These are phyloP conservation scores for Sisyra terminalis DNA, from an alignment of 2,888 invertebrate genomes.

Conservation along the genomic window DNA sequence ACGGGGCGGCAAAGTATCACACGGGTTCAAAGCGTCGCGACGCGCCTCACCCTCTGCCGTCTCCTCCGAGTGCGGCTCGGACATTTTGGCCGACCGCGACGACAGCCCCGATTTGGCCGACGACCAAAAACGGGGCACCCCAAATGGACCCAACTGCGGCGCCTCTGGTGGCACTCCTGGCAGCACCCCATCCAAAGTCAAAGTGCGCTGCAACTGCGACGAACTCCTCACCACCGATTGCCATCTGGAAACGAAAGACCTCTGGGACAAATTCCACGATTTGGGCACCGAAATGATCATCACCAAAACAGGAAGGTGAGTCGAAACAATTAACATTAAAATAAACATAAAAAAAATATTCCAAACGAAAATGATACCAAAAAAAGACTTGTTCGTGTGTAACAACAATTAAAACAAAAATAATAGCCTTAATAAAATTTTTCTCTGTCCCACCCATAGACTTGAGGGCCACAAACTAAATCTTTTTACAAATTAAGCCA, in stretches of 20 bases:
- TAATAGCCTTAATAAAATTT: too few species aligned
- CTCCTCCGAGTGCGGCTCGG: conserved; percentile 6
- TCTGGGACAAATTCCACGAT: conserved; percentile 67
- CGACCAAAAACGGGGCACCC: conserved; percentile 21
- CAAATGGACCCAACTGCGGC: conserved; percentile 21
- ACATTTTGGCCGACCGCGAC: conserved; percentile 3
- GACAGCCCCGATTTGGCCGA: conserved; percentile 13
- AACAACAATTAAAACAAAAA: too few species aligned
- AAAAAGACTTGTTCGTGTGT: too few species aligned
- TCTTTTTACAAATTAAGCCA: too few species aligned
- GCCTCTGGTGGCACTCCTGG: conserved; percentile 11
- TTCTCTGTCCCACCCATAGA: too few species aligned
- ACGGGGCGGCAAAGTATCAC: too few species aligned
- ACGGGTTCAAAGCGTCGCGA: not conserved
- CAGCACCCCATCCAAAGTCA: conserved; percentile 15
- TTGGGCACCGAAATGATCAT: conserved; percentile 76
- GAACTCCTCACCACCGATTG: conserved; percentile 48
- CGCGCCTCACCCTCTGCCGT: conserved; percentile 1
- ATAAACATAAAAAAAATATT: too few species aligned
- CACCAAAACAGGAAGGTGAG: conserved; percentile 66
- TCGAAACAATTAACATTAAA: too few species aligned
- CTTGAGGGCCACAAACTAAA: too few species aligned
- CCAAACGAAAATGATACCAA: too few species aligned
- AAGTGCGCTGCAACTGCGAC: conserved; percentile 43
- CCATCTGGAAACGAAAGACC: conserved; percentile 61